Evolutionary conservation across 1,140 invertebrate species (phyloP).

Genomic region (Drosophila prosaltans): DNA sequence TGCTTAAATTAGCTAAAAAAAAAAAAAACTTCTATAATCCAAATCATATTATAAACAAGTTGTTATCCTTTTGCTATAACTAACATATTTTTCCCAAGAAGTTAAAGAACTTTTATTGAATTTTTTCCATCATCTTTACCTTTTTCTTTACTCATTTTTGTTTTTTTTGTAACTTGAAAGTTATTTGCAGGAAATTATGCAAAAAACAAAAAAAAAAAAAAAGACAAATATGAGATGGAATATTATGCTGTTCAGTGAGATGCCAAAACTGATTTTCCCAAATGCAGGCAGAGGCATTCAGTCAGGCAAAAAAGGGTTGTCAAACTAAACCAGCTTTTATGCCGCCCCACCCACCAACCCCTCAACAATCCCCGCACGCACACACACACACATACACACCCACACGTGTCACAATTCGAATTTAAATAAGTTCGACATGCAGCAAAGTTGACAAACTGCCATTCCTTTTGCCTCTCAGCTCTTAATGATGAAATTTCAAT

Average conservation of each 20-base stretch:
- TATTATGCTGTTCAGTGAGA: conserved; percentile 77
- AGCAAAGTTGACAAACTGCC: conserved; percentile 67
- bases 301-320: conserved; percentile 58
- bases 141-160: not conserved
- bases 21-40: no score
- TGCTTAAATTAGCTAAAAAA: no score
- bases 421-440: conserved; percentile 73
- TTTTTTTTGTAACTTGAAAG: conserved; percentile 43
- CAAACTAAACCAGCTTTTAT: conserved; percentile 33
- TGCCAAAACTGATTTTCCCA: conserved; percentile 65
- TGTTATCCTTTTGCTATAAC: no score
- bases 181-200: conserved; percentile 72
- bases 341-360: not conserved
- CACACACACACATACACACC: conserved; percentile 15
- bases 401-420: conserved; percentile 63
- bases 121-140: conserved; percentile 48
- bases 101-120: conserved; percentile 33
- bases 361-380: conserved; percentile 25
- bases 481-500: conserved; percentile 81
- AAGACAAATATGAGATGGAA: conserved; percentile 16
- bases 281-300: conserved; percentile 17
- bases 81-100: not conserved
- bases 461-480: conserved; percentile 2
- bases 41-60: no score
- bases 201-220: conserved; percentile 41